A percentile compares a stretch with the other conserved stretches of the same genome.
Evolutionary conservation across 35 echinoderm and acorn worm genomes (phyloP).

Genomic region (Eucidaris tribuloides): DNA sequence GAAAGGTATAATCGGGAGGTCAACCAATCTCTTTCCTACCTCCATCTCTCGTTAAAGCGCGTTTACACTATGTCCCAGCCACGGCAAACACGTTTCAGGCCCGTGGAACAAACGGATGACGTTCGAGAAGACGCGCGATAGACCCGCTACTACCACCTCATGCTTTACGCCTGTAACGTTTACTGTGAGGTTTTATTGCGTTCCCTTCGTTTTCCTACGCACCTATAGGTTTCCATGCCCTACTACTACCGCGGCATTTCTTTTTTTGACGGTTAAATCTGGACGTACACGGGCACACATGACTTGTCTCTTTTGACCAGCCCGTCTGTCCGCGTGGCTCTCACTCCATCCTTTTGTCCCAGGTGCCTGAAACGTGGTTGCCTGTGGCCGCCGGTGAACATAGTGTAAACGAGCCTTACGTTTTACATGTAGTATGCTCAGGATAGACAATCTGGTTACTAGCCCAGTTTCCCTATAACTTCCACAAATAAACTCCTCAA

Average conservation of each 20-base stretch:
- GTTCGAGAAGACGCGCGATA: background rate
- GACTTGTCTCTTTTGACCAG: conserved; percentile 23
- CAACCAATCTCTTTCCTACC: too few relatives aligned
- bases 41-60: background rate
- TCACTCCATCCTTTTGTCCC: background rate
- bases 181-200: background rate
- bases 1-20: background rate
- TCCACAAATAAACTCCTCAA: background rate
- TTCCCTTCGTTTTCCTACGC: too few relatives aligned
- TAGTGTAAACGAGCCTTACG: too few relatives aligned
- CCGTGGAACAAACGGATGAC: background rate
- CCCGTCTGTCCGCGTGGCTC: conserved; percentile 24
- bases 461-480: background rate
- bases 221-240: too few relatives aligned
- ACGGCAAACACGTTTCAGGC: background rate
- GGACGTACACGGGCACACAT: conserved; percentile 10
- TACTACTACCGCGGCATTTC: too few relatives aligned
- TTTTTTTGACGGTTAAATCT: too few relatives aligned
- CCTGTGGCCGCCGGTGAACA: too few relatives aligned
- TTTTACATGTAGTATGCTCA: background rate
- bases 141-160: background rate
- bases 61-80: background rate
- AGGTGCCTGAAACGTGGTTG: too few relatives aligned
- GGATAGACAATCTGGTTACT: background rate
- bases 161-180: background rate